Percentiles rank a stretch among this genome's conserved stretches.
These are phyloP conservation scores for Alsophila aescularia DNA, from an alignment of 2,888 invertebrate genomes.

Conservation along the genomic window DNA sequence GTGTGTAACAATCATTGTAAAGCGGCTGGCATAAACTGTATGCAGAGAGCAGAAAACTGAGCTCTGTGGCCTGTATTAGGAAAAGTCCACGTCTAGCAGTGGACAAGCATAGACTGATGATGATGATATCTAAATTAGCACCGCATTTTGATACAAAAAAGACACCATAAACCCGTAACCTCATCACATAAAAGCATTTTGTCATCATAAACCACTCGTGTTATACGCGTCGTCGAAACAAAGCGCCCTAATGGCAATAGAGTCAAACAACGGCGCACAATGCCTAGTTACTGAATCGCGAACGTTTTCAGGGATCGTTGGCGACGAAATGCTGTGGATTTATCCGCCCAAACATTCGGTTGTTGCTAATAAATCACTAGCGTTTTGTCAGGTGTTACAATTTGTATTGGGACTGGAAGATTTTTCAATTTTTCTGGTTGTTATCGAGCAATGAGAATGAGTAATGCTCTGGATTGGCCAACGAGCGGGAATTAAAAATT, in stretches of 20 bases:
- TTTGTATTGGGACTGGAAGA: constrained; percentile 57
- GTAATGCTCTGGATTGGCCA: constrained; percentile 26
- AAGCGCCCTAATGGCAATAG: constrained; percentile 49
- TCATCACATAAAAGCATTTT: constrained; percentile 19
- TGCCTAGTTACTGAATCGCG: constrained; percentile 51
- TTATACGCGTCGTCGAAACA: constrained; percentile 44
- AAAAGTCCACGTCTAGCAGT: no score
- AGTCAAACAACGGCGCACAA: constrained; percentile 44
- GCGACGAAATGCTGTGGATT: constrained; percentile 54
- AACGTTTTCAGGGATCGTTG: constrained; percentile 50
- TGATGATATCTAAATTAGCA: no score
- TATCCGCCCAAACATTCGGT: constrained; percentile 55
- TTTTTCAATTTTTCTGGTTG: constrained; percentile 47
- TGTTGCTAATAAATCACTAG: constrained; percentile 61
- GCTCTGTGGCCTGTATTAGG: no score
- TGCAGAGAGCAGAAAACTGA: no score
- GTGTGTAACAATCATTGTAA: no score
- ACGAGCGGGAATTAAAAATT: constrained; percentile 23
- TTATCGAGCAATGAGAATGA: constrained; percentile 29
- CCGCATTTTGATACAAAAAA: not conserved
- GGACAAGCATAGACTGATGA: no score
- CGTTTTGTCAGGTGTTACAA: constrained; percentile 67
- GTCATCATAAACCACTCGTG: constrained; percentile 25
- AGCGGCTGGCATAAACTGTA: no score
- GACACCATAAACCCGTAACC: not conserved